A percentile compares a stretch with the other conserved stretches of the same genome.
phyloP scores from a whole-genome alignment of 2,888 invertebrate genomes.

The Ophioninae sp. region DNA sequence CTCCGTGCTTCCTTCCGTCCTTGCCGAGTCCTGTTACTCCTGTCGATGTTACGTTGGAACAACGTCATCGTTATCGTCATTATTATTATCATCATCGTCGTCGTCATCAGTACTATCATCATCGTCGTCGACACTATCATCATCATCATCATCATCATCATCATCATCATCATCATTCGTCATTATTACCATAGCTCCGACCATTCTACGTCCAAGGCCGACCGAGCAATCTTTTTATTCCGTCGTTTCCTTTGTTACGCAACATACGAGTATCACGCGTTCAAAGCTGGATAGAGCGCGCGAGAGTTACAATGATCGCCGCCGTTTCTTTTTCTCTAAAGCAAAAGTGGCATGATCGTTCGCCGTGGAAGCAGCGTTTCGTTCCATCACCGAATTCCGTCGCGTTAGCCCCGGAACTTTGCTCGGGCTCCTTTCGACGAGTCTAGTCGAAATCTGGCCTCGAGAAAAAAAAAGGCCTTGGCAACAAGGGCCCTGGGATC shows the following conservation, averaged over 20 bases:
- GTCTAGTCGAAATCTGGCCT: slow-evolving; percentile 44
- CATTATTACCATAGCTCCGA: neutral
- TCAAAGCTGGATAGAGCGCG: slow-evolving; percentile 51
- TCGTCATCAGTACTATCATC: too few species aligned
- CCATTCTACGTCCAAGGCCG: slow-evolving; percentile 57
- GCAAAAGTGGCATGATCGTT: neutral
- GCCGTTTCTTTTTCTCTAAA: neutral
- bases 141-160: too few species aligned
- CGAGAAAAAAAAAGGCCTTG: slow-evolving; percentile 60
- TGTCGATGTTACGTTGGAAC: neutral
- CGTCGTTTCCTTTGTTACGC: slow-evolving; percentile 54
- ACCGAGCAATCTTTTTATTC: slow-evolving; percentile 37
- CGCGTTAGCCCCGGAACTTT: slow-evolving; percentile 56
- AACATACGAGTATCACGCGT: slow-evolving; percentile 52
- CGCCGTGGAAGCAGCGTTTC: neutral
- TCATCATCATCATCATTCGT: too few species aligned
- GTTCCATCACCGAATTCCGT: neutral
- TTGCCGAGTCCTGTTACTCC: slow-evolving; percentile 15
- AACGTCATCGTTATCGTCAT: neutral
- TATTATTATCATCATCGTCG: too few species aligned
- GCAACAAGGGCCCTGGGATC: slow-evolving; percentile 52
- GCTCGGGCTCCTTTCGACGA: slow-evolving; percentile 36
- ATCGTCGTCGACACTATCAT: too few species aligned
- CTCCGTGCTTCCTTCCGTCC: slow-evolving; percentile 5
- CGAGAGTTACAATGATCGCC: slow-evolving; percentile 1